These are phyloP conservation scores for Parazoanthus swiftii DNA, from an alignment of 92 coral and sea anemone genomes.

Conservation along the genomic window DNA sequence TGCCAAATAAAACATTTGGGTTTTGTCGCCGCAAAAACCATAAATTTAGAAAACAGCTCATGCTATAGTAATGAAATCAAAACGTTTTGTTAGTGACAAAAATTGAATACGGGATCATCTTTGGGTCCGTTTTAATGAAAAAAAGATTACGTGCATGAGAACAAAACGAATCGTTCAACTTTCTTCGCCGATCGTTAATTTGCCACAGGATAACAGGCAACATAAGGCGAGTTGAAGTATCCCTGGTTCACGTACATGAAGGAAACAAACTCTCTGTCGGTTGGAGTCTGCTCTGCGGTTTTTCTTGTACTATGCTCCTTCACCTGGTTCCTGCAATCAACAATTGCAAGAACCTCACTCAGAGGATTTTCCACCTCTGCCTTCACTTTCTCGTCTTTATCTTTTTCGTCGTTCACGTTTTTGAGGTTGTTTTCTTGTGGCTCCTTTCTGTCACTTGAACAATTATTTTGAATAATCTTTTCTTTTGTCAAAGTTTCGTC, in stretches of 20 bases:
- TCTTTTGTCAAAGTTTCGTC: not conserved
- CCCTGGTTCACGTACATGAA: constrained; percentile 37
- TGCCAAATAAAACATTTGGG: too few relatives aligned
- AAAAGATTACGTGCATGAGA: too few relatives aligned
- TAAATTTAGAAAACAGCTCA: too few relatives aligned
- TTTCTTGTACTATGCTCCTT: not conserved
- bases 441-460: not conserved
- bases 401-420: not conserved
- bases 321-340: not conserved
- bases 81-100: too few relatives aligned
- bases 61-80: too few relatives aligned
- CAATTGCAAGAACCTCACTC: constrained; percentile 26
- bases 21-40: too few relatives aligned
- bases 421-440: not conserved
- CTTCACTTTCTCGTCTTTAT: not conserved
- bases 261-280: constrained; percentile 25
- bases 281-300: not conserved
- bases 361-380: constrained; percentile 26
- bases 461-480: not conserved
- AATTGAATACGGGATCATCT: too few relatives aligned
- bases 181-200: too few relatives aligned
- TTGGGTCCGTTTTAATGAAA: too few relatives aligned
- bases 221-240: not conserved
- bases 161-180: too few relatives aligned
- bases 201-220: too few relatives aligned